Base-by-base conservation (phyloP, 2,888 invertebrate genomes). In the Temnothorax unifasciatus region DNA sequence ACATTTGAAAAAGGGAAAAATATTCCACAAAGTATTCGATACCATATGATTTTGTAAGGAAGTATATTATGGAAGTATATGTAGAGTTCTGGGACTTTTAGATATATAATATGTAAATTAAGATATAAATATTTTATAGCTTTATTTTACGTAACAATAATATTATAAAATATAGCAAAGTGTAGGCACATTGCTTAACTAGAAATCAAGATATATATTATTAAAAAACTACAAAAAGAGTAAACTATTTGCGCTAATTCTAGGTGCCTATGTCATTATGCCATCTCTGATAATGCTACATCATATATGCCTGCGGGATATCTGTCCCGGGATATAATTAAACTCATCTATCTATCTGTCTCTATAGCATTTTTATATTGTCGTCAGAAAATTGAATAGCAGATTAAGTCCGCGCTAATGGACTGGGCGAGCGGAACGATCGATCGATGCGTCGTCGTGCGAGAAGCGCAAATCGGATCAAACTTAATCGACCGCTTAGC, bases 381-480 rank as follows among this genome's bases (percentile, higher is more conserved):
- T 86, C 84, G 68, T 68, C 76, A 68, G 75, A 63, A 74, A 89
- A 84, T 79, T 87, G 85, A 83, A 83, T 75, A 76, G 50, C 77
- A 82, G 82, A 88, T 90, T 87, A 88, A 85, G 84, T 68, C 47
- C 83, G 63, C 15, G 85, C 79, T 87, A 88, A 89, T 74, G 86
- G 85, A 84, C 59, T 59, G 82, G 66, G 66, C 47, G 44, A 69
- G 44, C 44, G n/a, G 18, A 59, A 47, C 85, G 82, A 84, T 82
- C 86, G 87, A 90, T 90, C 87, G 89, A 61, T 81, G 34, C 61
- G 84, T 38, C 61, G 84, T 38, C 77, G 64, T 57, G 84, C 75
- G 84, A 84, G 85, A 82, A 83, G 73, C 81, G 84, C 84, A 89
- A 89, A 88, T 89, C 88, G 87, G 89, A 88, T 90, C 83, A 88